A percentile compares a stretch with the other conserved stretches of the same genome.
These are phyloP conservation scores for Scytalopus superciliaris DNA, from an alignment of 2,113 vertebrate genomes.

Conservation along the genomic window DNA sequence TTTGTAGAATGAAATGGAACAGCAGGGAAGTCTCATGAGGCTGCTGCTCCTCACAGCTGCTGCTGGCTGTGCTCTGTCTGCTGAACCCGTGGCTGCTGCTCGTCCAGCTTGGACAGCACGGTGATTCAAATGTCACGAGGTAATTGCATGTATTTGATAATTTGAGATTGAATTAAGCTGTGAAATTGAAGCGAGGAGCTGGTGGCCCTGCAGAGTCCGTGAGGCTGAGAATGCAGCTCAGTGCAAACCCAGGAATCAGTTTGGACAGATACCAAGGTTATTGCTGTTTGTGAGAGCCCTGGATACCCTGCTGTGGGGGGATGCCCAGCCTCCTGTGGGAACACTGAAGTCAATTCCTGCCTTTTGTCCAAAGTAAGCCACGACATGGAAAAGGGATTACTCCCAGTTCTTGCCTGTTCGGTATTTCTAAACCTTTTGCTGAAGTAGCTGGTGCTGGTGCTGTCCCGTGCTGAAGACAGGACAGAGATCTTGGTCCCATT, in stretches of 20 bases:
- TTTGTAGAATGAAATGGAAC: background rate
- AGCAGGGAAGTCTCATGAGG: background rate
- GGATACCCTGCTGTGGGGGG: background rate
- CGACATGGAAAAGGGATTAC: background rate
- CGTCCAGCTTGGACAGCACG: rapidly evolving
- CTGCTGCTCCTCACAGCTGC: background rate
- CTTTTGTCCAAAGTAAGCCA: background rate
- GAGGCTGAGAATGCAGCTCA: background rate
- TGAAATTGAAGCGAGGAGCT: background rate
- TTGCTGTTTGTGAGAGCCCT: background rate
- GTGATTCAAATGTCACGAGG: background rate
- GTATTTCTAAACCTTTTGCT: background rate
- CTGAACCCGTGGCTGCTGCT: rapidly evolving
- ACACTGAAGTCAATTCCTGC: background rate
- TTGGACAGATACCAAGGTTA: background rate
- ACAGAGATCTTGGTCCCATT: background rate
- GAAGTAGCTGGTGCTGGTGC: background rate
- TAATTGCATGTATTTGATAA: background rate
- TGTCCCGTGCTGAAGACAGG: background rate
- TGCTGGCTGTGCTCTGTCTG: rapidly evolving
- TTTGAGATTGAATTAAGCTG: background rate
- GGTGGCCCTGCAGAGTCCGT: background rate
- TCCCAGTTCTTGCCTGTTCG: background rate
- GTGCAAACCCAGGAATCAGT: background rate
- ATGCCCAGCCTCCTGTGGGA: background rate